These are phyloP conservation scores for Folsomia manolachei DNA, from an alignment of 2,888 invertebrate genomes.

Conservation along the genomic window DNA sequence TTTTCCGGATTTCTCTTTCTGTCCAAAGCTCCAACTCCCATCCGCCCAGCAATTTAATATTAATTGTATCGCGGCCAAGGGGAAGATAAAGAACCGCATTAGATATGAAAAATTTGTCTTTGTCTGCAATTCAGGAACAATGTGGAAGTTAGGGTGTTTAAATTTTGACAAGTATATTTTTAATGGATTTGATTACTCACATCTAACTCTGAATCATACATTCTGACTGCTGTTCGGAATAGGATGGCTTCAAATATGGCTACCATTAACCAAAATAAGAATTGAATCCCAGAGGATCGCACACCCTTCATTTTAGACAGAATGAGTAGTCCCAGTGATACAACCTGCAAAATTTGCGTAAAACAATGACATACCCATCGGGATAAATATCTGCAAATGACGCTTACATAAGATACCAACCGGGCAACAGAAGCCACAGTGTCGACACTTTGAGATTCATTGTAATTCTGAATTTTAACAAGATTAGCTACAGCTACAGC, in stretches of 20 bases:
- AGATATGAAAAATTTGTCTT: slow-evolving; percentile 2
- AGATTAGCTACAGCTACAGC: slow-evolving; percentile 10
- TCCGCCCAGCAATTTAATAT: slow-evolving; percentile 17
- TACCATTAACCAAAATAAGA: slow-evolving; percentile 84
- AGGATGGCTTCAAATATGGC: slow-evolving; percentile 70
- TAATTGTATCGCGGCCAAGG: slow-evolving; percentile 14
- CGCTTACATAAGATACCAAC: slow-evolving; percentile 18
- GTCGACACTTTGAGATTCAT: neutral
- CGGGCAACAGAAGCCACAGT: neutral
- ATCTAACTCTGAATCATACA: neutral
- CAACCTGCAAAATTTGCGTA: neutral
- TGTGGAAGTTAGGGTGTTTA: too few species aligned
- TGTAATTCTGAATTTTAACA: neutral
- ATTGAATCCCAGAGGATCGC: slow-evolving; percentile 83
- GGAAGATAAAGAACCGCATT: slow-evolving; percentile 20
- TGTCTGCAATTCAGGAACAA: neutral
- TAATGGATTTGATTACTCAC: neutral
- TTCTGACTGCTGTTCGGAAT: slow-evolving; percentile 60
- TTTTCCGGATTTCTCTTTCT: slow-evolving; percentile 35
- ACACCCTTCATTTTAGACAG: slow-evolving; percentile 64
- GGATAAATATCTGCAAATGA: neutral
- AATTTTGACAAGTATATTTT: neutral
- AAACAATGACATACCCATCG: neutral
- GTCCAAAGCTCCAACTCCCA: slow-evolving; percentile 35
- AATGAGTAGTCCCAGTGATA: neutral